phyloP scores from a whole-genome alignment of 2,797 vertebrate species.

The Phrynocephalus forsythii region DNA sequence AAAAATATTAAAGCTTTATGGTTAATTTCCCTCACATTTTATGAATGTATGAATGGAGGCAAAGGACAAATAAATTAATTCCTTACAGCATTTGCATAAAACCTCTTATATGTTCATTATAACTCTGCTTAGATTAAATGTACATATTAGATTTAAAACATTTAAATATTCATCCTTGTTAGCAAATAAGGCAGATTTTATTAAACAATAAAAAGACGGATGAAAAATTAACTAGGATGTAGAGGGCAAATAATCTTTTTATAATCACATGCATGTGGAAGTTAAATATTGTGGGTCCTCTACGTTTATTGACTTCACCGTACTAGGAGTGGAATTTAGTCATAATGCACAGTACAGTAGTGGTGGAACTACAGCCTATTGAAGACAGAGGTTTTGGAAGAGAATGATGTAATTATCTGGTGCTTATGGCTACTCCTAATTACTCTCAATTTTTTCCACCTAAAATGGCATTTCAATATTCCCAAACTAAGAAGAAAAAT shows the following conservation, averaged over 20 bases:
- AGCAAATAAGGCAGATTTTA: conserved; percentile 18
- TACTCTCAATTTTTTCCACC: background rate
- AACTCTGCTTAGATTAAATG: conserved; percentile 27
- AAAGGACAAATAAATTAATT: background rate
- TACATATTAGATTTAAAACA: conserved; percentile 20
- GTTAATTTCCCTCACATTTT: conserved; percentile 18
- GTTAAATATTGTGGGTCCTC: conserved; percentile 14
- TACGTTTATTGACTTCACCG: background rate
- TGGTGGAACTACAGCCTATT: background rate
- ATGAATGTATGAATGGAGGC: conserved; percentile 3
- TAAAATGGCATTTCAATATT: conserved; percentile 14
- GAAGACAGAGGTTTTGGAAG: background rate
- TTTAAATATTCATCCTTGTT: conserved; percentile 15
- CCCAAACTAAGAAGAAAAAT: background rate
- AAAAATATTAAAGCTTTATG: conserved; percentile 27
- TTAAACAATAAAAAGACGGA: conserved; percentile 42
- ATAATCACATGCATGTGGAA: conserved; percentile 11
- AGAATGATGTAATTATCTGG: background rate
- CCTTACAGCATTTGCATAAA: conserved; percentile 42
- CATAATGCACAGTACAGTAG: background rate
- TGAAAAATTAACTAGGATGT: conserved; percentile 29
- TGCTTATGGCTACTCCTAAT: background rate
- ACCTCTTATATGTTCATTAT: conserved; percentile 20
- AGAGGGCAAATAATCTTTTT: conserved; percentile 14
- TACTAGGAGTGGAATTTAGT: conserved; percentile 18